Evolutionary conservation across 2,113 vertebrate species (phyloP), one percentile per base, ranked within the genome.

Genomic region (Bungarus multicinctus): DNA sequence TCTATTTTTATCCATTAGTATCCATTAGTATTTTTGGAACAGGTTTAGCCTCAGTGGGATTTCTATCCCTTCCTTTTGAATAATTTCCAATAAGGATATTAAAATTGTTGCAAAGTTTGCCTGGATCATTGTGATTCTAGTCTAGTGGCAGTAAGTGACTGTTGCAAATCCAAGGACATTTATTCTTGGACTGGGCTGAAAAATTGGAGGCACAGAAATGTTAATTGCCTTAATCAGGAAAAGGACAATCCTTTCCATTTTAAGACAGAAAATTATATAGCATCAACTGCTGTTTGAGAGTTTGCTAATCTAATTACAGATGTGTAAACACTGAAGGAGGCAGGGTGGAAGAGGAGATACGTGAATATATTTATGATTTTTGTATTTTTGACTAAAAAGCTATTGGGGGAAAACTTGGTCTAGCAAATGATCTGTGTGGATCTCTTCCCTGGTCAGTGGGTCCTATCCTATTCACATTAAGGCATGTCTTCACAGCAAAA

Each of bases 271-370:
- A 90, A 90, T 93, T 90, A 93, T 96, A 90, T 93, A 97, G 96
- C 95, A 96, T 96, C 97, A 98, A 97, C 97, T 98, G 97, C 92
- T 95, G 92, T 95, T 97, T 95, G 91, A 96, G 9, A 52, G 53
- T 95, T 88, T 95, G 69, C 69, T 97, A 97, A 96, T 97, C 95
- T 97, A 96, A 96, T 97, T 97, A 97, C 95, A 95, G 93, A 96
- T 96, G 93, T 89, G 85, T 60, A 94, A 95, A 86, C 88, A 93
- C 94, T 96, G 94, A 91, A 94, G 92, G 20, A 43, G 39, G n/a
- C 39, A 92, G 57, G 39, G 23, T 92, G 52, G n/a, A 23, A 96
- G 93, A 94, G 92, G 57, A 89, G 55, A 47, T 89, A 92, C 4
- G 30, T 54, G 11, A 22, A 74, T 34, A 74, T 34, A 34, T 94